Conservation (phyloP, 1,140 invertebrate species). For the Fragariocoptes setiger region DNA sequence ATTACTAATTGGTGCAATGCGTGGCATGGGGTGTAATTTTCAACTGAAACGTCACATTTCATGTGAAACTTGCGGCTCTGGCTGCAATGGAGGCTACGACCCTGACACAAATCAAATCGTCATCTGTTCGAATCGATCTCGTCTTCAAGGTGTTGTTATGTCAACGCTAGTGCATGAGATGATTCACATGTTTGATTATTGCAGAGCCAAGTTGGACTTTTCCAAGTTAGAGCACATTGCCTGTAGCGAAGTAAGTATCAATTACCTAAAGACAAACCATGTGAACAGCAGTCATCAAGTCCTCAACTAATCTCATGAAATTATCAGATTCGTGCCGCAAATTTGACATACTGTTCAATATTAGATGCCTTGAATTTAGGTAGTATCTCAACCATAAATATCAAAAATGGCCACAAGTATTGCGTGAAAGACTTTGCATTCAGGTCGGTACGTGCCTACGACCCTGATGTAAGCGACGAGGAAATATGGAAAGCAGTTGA, state of each 20-base stretch:
- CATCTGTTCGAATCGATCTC: conserved; percentile 52
- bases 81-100: conserved; percentile 69
- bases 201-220: conserved; percentile 54
- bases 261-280: too few species aligned
- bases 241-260: conserved; percentile 51
- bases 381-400: conserved; percentile 33
- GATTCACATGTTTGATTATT: conserved; percentile 87
- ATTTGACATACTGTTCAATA: conserved; percentile 64
- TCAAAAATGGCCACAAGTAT: conserved; percentile 31
- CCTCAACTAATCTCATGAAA: too few species aligned
- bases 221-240: conserved; percentile 68
- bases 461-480: conserved; percentile 28
- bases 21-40: conserved; percentile 23
- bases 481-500: conserved; percentile 44
- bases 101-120: conserved; percentile 57
- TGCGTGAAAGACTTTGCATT: conserved; percentile 67
- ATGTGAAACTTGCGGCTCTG: conserved; percentile 53
- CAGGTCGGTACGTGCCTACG: conserved; percentile 41
- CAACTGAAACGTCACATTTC: conserved; percentile 54
- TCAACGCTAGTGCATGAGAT: conserved; percentile 61
- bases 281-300: too few species aligned
- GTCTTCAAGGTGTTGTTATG: conserved; percentile 25
- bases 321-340: conserved; percentile 27
- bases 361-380: conserved; percentile 40
- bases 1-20: neutral